Evolutionary conservation across 2,888 invertebrate species (phyloP), one percentile per base, ranked within the genome.

Genomic region (Monochamus alternatus): DNA sequence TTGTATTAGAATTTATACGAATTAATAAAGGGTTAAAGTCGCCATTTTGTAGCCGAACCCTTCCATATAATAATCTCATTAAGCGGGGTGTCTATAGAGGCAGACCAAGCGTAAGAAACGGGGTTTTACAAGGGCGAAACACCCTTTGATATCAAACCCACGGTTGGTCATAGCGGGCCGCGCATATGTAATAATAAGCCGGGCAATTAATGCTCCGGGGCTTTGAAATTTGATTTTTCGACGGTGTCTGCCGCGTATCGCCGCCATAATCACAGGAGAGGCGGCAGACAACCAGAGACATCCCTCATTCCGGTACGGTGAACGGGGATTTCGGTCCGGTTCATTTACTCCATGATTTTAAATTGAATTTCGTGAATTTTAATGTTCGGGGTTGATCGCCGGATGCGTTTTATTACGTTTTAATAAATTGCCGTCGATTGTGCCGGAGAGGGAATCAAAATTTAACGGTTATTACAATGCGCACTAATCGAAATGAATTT

Each of bases 41-140:
- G 88, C 89, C 89, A 89, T 89, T 89, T 89, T 88, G 89, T 86
- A 82, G 81, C 80, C 77, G 81, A 86, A 86, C 87, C 87, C 87
- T 87, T 85, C 81, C 86, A 86, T 87, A 89, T 89, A 88, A 89
- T 89, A 89, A 89, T 89, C 89, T 88, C 89, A 88, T 89, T 89
- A 89, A 87, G 86, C 86, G 86, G 88, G 88, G 88, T 87, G 89
- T 87, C 88, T 87, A 86, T 85, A 84, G 84, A 85, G 86, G 82
- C 85, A 86, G 85, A 85, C 87, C 85, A 86, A 88, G 89, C 88
- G 89, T 87, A 88, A 85, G 84, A 84, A 85, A 85, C 83, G 84
- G 84, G 80, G 80, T 80, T 84, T 84, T 82, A 82, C 85, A 83
- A 84, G 84, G 86, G 83, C 79, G 78, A 78, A 82, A 83, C 79